phyloP scores from a whole-genome alignment of 2,113 vertebrate species.

The Bubo blakistoni region DNA sequence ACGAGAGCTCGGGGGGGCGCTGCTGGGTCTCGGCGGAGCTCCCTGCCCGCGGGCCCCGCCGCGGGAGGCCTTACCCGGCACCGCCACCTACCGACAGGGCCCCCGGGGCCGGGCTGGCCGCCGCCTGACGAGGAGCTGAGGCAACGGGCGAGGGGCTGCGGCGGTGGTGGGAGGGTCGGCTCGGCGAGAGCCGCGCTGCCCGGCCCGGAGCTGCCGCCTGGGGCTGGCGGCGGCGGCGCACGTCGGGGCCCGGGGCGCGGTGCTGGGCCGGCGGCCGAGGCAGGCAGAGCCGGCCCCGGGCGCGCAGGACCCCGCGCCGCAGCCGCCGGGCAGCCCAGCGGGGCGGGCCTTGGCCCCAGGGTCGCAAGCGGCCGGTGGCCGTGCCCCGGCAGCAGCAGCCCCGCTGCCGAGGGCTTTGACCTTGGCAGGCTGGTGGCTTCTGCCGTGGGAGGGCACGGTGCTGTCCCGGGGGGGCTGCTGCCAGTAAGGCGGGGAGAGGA shows the following conservation, averaged over 20 bases:
- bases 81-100: constrained; percentile 56
- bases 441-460: accelerated
- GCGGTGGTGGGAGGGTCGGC: too few species aligned
- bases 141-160: accelerated
- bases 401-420: accelerated
- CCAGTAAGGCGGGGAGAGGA: accelerated
- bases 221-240: too few species aligned
- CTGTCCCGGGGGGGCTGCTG: accelerated
- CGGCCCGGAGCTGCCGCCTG: too few species aligned
- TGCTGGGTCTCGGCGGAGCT: background rate
- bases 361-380: accelerated
- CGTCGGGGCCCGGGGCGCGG: background rate
- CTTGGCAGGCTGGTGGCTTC: background rate
- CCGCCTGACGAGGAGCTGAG: background rate
- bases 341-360: background rate
- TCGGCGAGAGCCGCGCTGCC: background rate
- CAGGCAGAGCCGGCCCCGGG: background rate
- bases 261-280: background rate
- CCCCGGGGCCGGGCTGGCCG: background rate
- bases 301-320: background rate
- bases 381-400: accelerated
- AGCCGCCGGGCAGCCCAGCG: background rate
- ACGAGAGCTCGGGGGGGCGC: too few species aligned
- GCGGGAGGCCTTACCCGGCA: constrained; percentile 5
- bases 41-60: background rate